These are phyloP conservation scores for Sthenelais limicola DNA, from an alignment of 2,888 invertebrate species.

Conservation along the genomic window DNA sequence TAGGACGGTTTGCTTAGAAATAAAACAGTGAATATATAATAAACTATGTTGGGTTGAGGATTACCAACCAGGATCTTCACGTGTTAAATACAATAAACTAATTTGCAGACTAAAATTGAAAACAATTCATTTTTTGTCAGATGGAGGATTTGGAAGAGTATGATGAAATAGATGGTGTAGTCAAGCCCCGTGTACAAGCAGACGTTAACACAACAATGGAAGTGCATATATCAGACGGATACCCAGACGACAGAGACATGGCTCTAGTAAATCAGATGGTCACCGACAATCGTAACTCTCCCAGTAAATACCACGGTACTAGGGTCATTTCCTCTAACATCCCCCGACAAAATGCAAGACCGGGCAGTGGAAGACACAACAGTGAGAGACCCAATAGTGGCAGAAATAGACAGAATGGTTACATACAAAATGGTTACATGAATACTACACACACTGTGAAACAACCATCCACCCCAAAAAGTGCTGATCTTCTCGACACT, in stretches of 20 bases:
- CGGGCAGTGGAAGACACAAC: background rate
- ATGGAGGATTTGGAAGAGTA: slow-evolving; percentile 9
- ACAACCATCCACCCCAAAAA: slow-evolving; percentile 34
- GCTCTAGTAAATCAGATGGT: slow-evolving; percentile 31
- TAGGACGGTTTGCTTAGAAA: too few species aligned
- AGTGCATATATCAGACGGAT: slow-evolving; percentile 26
- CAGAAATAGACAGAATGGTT: too few species aligned
- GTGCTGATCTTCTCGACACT: slow-evolving; percentile 62
- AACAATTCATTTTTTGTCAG: slow-evolving; percentile 11
- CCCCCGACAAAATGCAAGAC: background rate
- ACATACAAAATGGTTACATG: background rate
- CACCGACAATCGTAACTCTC: slow-evolving; percentile 23
- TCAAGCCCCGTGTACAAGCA: background rate
- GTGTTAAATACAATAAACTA: background rate
- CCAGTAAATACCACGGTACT: slow-evolving; percentile 38
- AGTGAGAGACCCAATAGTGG: slow-evolving; percentile 14
- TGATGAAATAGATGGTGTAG: slow-evolving; percentile 34
- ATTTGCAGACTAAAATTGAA: background rate
- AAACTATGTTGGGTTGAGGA: too few species aligned
- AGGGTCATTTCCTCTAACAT: slow-evolving; percentile 1
- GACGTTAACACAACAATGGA: slow-evolving; percentile 22
- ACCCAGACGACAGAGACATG: slow-evolving; percentile 30
- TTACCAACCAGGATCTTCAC: background rate
- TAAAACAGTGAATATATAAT: background rate
- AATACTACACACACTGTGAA: background rate